phyloP scores from a whole-genome alignment of 2,113 vertebrate species.

The Grantiella picta region DNA sequence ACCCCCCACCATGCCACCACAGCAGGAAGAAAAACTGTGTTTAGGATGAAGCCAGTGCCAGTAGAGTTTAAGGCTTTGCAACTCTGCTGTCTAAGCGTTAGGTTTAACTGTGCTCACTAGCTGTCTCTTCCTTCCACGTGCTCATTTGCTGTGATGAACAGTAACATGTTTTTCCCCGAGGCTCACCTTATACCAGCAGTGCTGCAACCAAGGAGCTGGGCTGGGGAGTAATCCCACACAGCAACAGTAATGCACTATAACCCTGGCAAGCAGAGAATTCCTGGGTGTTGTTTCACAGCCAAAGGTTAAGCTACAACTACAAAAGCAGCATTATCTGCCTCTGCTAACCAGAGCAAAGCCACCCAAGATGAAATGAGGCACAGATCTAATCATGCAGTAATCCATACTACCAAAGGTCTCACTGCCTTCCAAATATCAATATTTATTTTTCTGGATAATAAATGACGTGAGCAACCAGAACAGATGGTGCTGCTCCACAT shows the following conservation, averaged over 20 bases:
- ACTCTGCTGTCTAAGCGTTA: not conserved
- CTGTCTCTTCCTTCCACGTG: not conserved
- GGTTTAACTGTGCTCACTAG: not conserved
- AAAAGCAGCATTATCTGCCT: not conserved
- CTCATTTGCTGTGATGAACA: not conserved
- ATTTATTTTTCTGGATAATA: not conserved
- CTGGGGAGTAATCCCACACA: not conserved
- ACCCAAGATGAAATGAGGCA: not conserved
- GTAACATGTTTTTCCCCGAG: not conserved
- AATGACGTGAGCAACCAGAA: not conserved
- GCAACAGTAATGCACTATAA: not conserved
- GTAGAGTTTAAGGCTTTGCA: not conserved
- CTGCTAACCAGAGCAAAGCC: not conserved
- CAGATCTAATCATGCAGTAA: not conserved
- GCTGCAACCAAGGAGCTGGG: not conserved
- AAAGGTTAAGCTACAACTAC: not conserved
- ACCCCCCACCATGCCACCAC: not conserved
- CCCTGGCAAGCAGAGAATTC: not conserved
- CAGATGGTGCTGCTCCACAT: not conserved
- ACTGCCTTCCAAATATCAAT: not conserved
- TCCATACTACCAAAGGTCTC: not conserved
- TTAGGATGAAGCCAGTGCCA: not conserved
- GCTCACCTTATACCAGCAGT: not conserved
- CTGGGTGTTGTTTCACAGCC: not conserved
- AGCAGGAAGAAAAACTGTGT: not conserved